Conservation (phyloP, 1,140 invertebrate genomes). For the Gryllus bimaculatus region DNA sequence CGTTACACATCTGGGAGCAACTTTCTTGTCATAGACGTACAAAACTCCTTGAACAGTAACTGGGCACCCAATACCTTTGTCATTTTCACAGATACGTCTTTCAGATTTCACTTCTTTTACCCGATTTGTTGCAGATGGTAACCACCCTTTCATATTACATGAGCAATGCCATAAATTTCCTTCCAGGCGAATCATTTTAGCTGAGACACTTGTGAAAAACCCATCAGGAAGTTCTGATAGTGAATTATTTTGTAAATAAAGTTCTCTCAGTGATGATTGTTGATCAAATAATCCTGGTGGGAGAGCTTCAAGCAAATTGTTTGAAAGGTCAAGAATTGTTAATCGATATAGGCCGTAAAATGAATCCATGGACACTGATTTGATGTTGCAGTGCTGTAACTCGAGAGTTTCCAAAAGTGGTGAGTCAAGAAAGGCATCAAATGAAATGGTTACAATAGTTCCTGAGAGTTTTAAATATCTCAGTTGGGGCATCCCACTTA, state of each 20-base stretch:
- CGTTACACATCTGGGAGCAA: constrained; percentile 51
- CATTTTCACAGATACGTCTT: constrained; percentile 33
- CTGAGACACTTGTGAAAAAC: constrained; percentile 43
- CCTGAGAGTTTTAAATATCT: constrained; percentile 44
- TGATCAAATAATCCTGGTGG: constrained; percentile 52
- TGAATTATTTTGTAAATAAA: constrained; percentile 50
- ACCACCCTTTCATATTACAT: constrained; percentile 54
- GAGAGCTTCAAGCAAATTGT: constrained; percentile 47
- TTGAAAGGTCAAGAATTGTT: constrained; percentile 48
- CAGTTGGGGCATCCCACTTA: constrained; percentile 47
- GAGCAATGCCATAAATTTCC: constrained; percentile 61
- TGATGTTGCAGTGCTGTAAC: constrained; percentile 49
- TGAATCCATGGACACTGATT: constrained; percentile 54
- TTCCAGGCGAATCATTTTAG: constrained; percentile 46
- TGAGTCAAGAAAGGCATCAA: constrained; percentile 54
- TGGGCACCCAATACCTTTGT: constrained; percentile 34
- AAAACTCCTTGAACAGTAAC: constrained; percentile 30
- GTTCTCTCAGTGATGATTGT: constrained; percentile 46
- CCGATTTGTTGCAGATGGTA: constrained; percentile 38
- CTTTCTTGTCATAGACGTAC: constrained; percentile 44
- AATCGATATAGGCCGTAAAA: constrained; percentile 52
- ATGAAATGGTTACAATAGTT: constrained; percentile 47
- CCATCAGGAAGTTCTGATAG: constrained; percentile 43
- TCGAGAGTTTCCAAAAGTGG: constrained; percentile 45
- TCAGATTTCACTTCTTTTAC: constrained; percentile 33